These are phyloP conservation scores for Tricholauxania praeusta DNA, from an alignment of 2,888 invertebrate genomes.

Conservation along the genomic window DNA sequence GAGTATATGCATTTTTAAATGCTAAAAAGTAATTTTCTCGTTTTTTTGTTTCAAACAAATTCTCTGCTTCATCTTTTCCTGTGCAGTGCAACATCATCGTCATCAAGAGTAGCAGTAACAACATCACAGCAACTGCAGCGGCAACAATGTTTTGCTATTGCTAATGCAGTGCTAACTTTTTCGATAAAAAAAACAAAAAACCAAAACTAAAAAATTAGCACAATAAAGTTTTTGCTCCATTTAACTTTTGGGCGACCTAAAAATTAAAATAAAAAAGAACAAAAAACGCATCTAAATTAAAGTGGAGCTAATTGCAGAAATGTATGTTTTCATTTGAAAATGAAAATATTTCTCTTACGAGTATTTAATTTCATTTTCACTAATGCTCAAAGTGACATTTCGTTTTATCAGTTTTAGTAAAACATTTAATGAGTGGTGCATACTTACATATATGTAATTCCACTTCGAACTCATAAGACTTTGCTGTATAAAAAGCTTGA, in stretches of 20 bases:
- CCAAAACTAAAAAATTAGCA: not conserved
- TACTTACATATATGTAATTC: too few species aligned
- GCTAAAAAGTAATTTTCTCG: too few species aligned
- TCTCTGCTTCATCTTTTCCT: too few species aligned
- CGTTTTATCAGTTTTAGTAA: too few species aligned
- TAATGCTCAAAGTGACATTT: too few species aligned
- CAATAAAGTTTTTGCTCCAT: conserved; percentile 10
- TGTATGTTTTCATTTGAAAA: conserved; percentile 5
- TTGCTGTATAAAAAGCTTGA: too few species aligned
- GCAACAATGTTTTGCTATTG: not conserved
- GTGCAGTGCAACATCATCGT: not conserved
- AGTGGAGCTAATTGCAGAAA: conserved; percentile 18
- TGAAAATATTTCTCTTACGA: not conserved
- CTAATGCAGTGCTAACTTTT: conserved; percentile 1
- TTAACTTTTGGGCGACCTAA: conserved; percentile 32
- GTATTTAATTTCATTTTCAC: too few species aligned
- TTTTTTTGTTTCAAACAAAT: too few species aligned
- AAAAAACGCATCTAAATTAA: conserved; percentile 17
- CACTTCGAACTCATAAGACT: too few species aligned
- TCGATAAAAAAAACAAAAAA: not conserved
- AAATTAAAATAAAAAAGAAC: conserved; percentile 11
- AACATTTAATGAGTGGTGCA: too few species aligned
- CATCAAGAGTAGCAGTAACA: conserved; percentile 20
- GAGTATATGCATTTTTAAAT: too few species aligned
- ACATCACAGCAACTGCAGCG: conserved; percentile 21